Evolutionary conservation across 2,888 invertebrate species (phyloP).

Genomic region (Phasia obesa): DNA sequence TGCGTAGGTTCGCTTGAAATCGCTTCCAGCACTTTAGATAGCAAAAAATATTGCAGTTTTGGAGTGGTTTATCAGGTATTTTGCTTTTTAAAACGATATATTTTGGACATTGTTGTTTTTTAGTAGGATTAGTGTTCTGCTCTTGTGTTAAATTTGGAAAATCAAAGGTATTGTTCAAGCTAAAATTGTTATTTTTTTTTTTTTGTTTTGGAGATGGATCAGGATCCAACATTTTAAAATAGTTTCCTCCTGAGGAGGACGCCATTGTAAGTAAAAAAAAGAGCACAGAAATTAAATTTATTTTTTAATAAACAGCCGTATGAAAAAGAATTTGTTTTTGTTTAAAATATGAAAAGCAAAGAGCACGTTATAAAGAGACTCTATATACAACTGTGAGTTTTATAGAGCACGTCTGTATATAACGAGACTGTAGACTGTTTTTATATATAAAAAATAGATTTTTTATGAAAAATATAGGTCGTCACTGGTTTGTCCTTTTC

Average conservation of each 20-base stretch:
- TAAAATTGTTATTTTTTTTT: not conserved
- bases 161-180: not conserved
- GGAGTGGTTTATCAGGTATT: conserved; percentile 7
- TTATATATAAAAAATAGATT: too few species aligned
- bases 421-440: too few species aligned
- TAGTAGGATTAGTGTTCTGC: not conserved
- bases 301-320: too few species aligned
- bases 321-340: too few species aligned
- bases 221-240: not conserved
- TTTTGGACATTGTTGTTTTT: not conserved
- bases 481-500: too few species aligned
- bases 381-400: too few species aligned
- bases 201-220: not conserved
- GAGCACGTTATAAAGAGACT: too few species aligned
- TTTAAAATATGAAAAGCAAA: too few species aligned
- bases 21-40: conserved; percentile 7
- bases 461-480: too few species aligned
- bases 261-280: too few species aligned
- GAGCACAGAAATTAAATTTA: too few species aligned
- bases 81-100: not conserved
- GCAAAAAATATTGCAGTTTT: conserved; percentile 7
- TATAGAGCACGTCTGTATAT: not conserved
- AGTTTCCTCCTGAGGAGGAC: not conserved
- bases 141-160: not conserved
- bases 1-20: not conserved